These are phyloP conservation scores for Cheilosia urbana DNA, from an alignment of 2,888 invertebrate species.

Conservation along the genomic window DNA sequence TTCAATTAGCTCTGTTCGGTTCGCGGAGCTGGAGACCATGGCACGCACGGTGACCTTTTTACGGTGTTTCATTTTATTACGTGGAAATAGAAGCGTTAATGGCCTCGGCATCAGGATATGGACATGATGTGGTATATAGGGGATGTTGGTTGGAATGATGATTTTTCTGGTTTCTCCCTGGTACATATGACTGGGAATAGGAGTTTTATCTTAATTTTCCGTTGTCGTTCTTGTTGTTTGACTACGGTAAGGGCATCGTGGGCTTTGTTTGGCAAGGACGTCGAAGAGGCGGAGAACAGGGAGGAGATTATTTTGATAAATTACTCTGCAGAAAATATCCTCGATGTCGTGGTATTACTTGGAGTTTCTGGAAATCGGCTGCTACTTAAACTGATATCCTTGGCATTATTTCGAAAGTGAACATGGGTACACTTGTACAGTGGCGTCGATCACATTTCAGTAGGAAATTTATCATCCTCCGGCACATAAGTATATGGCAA, in stretches of 20 bases:
- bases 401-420: constrained; percentile 13
- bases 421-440: neutral
- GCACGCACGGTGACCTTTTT: constrained; percentile 73
- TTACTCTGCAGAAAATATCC: constrained; percentile 68
- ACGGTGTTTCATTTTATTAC: constrained; percentile 77
- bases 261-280: constrained; percentile 54
- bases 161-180: constrained; percentile 66
- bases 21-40: constrained; percentile 22
- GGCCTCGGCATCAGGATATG: constrained; percentile 71
- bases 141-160: constrained; percentile 55
- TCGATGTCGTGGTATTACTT: constrained; percentile 53
- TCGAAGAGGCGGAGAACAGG: constrained; percentile 20
- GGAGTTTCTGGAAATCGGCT: constrained; percentile 42
- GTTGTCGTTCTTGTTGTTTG: constrained; percentile 59
- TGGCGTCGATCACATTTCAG: neutral
- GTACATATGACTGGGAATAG: constrained; percentile 46
- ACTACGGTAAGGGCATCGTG: constrained; percentile 22
- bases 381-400: constrained; percentile 1
- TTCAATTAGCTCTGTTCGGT: constrained; percentile 65
- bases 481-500: no score
- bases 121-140: constrained; percentile 25
- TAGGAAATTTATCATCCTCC: no score
- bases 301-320: constrained; percentile 74
- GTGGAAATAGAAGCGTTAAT: constrained; percentile 78
- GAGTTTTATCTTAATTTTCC: constrained; percentile 70